Evolutionary conservation across 2,113 vertebrate species (phyloP).

Genomic region (Probosciger aterrimus): DNA sequence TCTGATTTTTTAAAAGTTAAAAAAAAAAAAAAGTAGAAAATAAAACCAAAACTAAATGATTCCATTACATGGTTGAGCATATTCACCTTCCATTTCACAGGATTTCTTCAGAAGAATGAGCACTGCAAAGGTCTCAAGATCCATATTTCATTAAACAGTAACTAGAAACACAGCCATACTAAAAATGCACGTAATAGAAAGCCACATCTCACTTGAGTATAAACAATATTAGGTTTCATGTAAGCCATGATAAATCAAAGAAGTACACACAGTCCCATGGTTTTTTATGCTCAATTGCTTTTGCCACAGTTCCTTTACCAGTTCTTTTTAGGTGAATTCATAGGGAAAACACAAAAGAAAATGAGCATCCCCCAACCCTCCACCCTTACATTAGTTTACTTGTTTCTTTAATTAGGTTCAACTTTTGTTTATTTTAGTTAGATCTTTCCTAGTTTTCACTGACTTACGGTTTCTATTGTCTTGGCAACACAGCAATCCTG

Average conservation of each 20-base stretch:
- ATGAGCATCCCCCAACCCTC: background rate
- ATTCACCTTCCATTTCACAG: background rate
- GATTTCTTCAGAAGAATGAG: background rate
- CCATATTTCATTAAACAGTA: background rate
- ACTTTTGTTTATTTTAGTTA: background rate
- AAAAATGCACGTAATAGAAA: background rate
- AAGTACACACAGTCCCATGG: background rate
- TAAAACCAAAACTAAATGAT: slow-evolving; percentile 22
- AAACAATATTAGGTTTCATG: background rate
- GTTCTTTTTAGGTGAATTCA: background rate
- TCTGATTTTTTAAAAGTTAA: slow-evolving; percentile 25
- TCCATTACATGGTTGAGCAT: background rate
- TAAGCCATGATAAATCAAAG: background rate
- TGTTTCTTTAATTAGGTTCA: background rate
- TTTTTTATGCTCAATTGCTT: background rate
- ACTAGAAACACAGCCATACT: background rate
- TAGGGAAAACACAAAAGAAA: background rate
- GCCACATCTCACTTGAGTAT: background rate
- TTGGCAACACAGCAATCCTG: background rate
- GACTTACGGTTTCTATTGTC: background rate
- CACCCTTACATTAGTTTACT: background rate
- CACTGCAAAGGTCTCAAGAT: background rate
- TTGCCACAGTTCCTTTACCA: background rate
- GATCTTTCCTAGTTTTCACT: background rate
- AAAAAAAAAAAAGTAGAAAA: background rate